Base-by-base conservation (phyloP, 2,888 invertebrate species). In the Leptogaster cylindrica region DNA sequence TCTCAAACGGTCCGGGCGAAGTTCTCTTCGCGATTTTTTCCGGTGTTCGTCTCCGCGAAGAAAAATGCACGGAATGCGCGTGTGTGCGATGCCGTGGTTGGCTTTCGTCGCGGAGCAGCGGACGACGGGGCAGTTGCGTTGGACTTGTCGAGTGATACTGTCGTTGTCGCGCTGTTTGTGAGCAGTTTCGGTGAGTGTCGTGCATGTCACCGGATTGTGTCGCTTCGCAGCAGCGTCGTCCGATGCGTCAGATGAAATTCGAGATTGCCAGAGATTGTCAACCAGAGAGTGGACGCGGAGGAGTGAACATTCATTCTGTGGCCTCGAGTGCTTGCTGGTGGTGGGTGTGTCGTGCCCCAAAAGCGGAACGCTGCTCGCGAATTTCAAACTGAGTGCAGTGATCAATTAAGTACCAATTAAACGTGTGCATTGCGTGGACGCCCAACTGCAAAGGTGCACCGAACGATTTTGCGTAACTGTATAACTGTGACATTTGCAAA, bases 71-170 rank as follows among this genome's bases (percentile, higher is more conserved):
- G 46, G 33, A 52, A 16, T 44, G 63, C n/a, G 20, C 28, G 28
- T 20, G 63, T 44, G 63, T 63, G 63, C 18, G 63, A 28, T 27
- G 7, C 18, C 20, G n/a, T n/a, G n/a, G n/a, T n/a, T n/a, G n/a
- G n/a, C n/a, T n/a, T n/a, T n/a, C n/a, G n/a, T n/a, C n/a, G n/a
- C n/a, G n/a, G n/a, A 18, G 41, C 18, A 8, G 46, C 28, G 31
- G 33, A 20, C 20, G 20, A 75, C 75, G 76, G 76, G 77, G 77
- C 78, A 78, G 76, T 78, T 77, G 76, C 76, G 76, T 76, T 77
- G 75, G 76, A 78, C 75, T 79, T 79, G 79, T 78, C 77, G 77
- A 76, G 75, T 76, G 77, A 76, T 76, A 76, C 77, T 78, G 74
- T 74, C 73, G 58, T 55, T n/a, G n/a, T n/a, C n/a, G 44, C 44